Base-by-base conservation (phyloP, 2,888 invertebrate species). In the Orthosia incerta region DNA sequence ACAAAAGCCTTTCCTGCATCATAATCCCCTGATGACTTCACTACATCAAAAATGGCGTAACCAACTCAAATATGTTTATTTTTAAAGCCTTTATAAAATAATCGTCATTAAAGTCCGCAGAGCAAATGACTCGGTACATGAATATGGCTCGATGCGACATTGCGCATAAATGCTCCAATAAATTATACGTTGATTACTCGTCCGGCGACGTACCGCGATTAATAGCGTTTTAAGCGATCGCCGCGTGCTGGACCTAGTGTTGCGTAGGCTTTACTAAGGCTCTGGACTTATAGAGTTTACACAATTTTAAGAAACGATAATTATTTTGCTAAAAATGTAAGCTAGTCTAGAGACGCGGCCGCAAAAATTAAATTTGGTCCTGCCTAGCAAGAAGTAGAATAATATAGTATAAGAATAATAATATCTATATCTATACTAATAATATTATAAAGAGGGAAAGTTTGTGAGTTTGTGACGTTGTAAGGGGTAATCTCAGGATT, bases 191-290 rank as follows among this genome's bases (percentile, higher is more conserved):
- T 84, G 84, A 81, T 81, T 68, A 61, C 82, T 55, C 57, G 81
- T 63, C 57, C 66, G 57, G 60, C 81, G 76, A 80, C 70, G 84
- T 71, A 71, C 63, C 70, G 70, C 80, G 82, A 81, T 81, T 81
- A 81, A 81, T 81, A 64, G 80, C 69, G 39, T 80, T 81, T 81
- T 84, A 84, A 84, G 80, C 84, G 80, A 81, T 84, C 76, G 67
- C 79, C 56, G 55, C 62, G 83, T 46, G 79, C 64, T 50, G 15
- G 39, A 50, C 60, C 63, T 20, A 56, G 62, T 80, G 55, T 67
- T 79, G 80, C 80, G 80, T 80, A 61, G 80, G 80, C 31, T 79
- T 73, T 31, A 5, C 39, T 84, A 80, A 71, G 39, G 82, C 46
- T 23, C 50, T 59, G 71, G 7, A 5, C 31, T 7, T 31, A 31